Conservation (phyloP, 2,113 vertebrate species). For the Anser brachyrhynchus region DNA sequence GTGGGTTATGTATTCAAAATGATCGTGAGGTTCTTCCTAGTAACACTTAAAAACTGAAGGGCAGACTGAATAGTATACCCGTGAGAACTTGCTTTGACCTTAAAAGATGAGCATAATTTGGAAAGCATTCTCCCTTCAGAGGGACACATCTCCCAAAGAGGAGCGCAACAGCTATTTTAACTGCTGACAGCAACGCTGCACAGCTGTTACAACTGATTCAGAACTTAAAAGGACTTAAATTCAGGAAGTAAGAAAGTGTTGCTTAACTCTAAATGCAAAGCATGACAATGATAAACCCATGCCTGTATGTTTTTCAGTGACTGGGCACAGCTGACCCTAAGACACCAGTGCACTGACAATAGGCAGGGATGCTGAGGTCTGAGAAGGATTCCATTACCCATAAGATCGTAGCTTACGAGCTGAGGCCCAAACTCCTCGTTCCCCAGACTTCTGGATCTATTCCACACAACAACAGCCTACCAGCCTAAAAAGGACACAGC, state of each 20-base stretch:
- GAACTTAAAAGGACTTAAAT: neutral
- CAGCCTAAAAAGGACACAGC: neutral
- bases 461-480: neutral
- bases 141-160: neutral
- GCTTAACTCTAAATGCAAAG: neutral
- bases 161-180: neutral
- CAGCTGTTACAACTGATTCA: neutral
- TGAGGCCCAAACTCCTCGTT: neutral
- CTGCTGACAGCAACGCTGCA: neutral
- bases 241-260: neutral
- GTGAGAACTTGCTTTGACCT: neutral
- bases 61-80: neutral
- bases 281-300: rapidly evolving
- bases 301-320: rapidly evolving
- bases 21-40: neutral
- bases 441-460: neutral
- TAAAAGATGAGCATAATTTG: neutral
- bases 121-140: neutral
- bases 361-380: neutral
- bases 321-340: neutral
- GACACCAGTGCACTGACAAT: neutral
- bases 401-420: neutral
- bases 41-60: neutral
- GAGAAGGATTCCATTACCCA: neutral
- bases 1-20: neutral